Percentiles rank a stretch among this genome's conserved stretches.
phyloP scores from a whole-genome alignment of 2,113 vertebrate species.

The Sylvia atricapilla region DNA sequence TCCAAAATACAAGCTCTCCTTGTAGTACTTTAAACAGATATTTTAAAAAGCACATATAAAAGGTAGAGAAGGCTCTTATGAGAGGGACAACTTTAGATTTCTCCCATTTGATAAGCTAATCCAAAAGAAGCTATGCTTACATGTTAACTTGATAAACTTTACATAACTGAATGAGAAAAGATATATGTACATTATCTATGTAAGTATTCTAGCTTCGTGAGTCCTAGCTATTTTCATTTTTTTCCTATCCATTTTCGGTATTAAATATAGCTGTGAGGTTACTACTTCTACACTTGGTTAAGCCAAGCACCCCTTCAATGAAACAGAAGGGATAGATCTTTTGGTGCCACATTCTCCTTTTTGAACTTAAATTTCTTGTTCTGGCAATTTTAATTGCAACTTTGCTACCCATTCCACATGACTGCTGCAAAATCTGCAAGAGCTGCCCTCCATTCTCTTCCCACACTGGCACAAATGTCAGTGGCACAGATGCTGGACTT shows the following conservation, averaged over 20 bases:
- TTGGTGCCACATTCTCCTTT: background rate
- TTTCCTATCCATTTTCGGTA: background rate
- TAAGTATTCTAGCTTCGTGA: background rate
- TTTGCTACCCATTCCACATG: background rate
- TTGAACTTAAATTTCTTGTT: background rate
- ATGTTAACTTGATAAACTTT: background rate
- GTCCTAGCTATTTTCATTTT: background rate
- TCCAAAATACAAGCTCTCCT: background rate
- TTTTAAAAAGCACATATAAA: background rate
- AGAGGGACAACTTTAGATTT: background rate
- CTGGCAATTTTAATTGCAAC: background rate
- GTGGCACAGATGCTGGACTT: background rate
- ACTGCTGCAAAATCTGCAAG: background rate
- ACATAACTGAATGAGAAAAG: too few species aligned
- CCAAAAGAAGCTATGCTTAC: background rate
- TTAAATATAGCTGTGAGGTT: background rate
- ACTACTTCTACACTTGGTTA: background rate
- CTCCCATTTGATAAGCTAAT: background rate
- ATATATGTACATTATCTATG: background rate
- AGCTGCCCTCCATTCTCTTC: background rate
- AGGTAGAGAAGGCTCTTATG: background rate
- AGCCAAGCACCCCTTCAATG: background rate
- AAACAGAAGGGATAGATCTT: background rate
- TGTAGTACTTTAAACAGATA: background rate
- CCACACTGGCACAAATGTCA: background rate